A percentile compares a stretch with the other conserved stretches of the same genome.
Conservation (phyloP, 2,113 vertebrate species). For the Corythaixoides concolor region DNA sequence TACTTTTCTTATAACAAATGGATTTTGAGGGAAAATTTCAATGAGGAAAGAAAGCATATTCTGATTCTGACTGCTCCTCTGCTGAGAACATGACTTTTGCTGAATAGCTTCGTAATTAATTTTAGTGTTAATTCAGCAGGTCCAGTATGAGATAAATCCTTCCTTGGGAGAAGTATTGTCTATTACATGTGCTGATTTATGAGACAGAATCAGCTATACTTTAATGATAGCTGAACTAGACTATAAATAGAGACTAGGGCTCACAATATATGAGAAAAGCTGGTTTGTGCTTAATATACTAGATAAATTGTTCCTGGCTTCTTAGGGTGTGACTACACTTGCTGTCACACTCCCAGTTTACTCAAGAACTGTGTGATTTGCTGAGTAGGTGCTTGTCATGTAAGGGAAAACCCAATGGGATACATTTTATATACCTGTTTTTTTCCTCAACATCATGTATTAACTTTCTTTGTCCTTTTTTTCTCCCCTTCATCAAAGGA, state of each 20-base stretch:
- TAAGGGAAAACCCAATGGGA: not conserved
- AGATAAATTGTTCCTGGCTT: constrained; percentile 37
- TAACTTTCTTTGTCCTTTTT: not conserved
- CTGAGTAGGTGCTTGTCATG: constrained; percentile 8
- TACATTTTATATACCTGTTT: not conserved
- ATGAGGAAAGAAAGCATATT: not conserved
- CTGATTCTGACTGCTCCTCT: not conserved
- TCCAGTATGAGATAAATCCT: not conserved
- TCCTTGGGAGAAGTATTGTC: not conserved
- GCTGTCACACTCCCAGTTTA: constrained; percentile 20
- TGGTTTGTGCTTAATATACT: constrained; percentile 5
- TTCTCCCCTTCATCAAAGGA: not conserved
- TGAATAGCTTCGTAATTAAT: not conserved
- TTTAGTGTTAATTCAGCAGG: not conserved
- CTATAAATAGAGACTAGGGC: not conserved
- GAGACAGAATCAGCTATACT: not conserved
- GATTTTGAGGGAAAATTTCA: not conserved
- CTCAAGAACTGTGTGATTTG: constrained; percentile 11
- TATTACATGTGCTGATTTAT: not conserved
- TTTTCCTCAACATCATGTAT: not conserved
- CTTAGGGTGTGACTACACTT: constrained; percentile 3
- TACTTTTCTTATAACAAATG: not conserved
- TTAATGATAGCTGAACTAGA: not conserved
- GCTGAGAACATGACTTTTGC: not conserved
- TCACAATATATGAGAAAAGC: not conserved